Conservation (phyloP, 2,888 invertebrate genomes). For the Aleiodes leptofemur region DNA sequence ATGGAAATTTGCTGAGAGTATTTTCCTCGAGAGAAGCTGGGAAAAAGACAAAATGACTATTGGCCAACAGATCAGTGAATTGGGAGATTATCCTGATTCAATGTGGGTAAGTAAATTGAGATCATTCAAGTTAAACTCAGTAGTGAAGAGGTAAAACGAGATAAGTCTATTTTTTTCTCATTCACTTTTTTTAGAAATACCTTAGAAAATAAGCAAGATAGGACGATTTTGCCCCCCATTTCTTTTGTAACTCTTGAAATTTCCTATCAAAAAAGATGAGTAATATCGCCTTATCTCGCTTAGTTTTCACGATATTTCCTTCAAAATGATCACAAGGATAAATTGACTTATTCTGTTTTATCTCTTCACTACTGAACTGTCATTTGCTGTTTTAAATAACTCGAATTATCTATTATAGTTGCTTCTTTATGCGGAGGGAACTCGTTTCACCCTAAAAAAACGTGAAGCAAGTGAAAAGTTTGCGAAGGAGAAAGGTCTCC, state of each 20-base stretch:
- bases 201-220: too few species aligned
- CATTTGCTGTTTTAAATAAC: not conserved
- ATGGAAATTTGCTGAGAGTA: conserved; percentile 96
- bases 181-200: too few species aligned
- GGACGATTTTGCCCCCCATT: too few species aligned
- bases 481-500: conserved; percentile 89
- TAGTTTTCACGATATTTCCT: too few species aligned
- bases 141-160: too few species aligned
- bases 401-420: conserved; percentile 37
- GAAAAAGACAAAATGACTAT: conserved; percentile 93
- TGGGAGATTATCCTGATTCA: conserved; percentile 92
- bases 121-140: not conserved
- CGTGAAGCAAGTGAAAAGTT: conserved; percentile 92
- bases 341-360: too few species aligned
- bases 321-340: too few species aligned
- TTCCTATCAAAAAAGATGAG: too few species aligned
- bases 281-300: too few species aligned
- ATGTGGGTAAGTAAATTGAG: conserved; percentile 84
- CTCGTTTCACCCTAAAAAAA: conserved; percentile 91
- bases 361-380: too few species aligned
- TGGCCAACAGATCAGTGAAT: conserved; percentile 85
- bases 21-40: conserved; percentile 94
- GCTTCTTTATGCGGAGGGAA: conserved; percentile 89
- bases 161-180: too few species aligned
- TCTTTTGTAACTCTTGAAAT: too few species aligned